A percentile compares a stretch with the other conserved stretches of the same genome.
These are phyloP conservation scores for Daboia siamensis DNA, from an alignment of 2,113 vertebrate genomes.

Conservation along the genomic window DNA sequence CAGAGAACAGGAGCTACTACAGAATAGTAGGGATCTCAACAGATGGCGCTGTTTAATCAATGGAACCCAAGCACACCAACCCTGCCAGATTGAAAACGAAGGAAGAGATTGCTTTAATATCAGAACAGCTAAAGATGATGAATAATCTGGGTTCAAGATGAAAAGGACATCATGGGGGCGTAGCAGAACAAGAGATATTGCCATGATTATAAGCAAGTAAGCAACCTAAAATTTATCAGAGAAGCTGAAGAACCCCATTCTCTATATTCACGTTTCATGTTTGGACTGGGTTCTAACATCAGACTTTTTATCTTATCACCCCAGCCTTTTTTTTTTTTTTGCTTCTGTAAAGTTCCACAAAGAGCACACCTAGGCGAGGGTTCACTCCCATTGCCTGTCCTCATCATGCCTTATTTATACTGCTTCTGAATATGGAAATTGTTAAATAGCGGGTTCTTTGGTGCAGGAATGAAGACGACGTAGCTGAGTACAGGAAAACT, in stretches of 20 bases:
- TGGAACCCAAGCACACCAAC: neutral
- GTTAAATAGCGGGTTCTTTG: too few relatives aligned
- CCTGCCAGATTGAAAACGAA: neutral
- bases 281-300: neutral
- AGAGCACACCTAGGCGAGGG: neutral
- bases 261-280: neutral
- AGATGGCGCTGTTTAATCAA: neutral
- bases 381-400: neutral
- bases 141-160: neutral
- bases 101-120: neutral
- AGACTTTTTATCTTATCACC: neutral
- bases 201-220: neutral
- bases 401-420: neutral
- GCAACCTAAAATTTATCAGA: neutral
- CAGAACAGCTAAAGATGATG: neutral
- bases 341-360: neutral
- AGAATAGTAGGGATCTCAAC: neutral
- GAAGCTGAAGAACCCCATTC: neutral
- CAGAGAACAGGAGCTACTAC: neutral
- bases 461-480: too few relatives aligned
- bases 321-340: neutral
- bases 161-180: neutral
- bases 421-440: neutral
- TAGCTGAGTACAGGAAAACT: too few relatives aligned
- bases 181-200: neutral